These are phyloP conservation scores for Mustela nigripes DNA, from an alignment of 2,113 vertebrate species.

Conservation along the genomic window DNA sequence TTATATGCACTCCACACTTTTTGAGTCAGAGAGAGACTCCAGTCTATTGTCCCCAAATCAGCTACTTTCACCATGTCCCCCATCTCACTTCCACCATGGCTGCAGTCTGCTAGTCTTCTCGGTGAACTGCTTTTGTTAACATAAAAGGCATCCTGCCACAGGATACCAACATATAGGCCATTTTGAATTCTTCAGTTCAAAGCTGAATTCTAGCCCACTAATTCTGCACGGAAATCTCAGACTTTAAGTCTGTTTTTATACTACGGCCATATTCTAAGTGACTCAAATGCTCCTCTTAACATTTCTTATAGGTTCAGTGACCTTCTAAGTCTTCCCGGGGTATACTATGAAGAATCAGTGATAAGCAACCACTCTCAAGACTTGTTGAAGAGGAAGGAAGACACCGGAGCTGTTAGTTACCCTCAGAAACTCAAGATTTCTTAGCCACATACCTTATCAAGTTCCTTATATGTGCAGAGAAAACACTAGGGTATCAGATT, in stretches of 20 bases:
- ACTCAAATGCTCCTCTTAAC: constrained; percentile 52
- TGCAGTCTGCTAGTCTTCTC: neutral
- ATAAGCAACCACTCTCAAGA: constrained; percentile 42
- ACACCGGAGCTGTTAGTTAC: constrained; percentile 64
- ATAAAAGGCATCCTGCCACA: neutral
- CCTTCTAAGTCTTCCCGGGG: neutral
- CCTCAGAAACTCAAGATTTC: constrained; percentile 69
- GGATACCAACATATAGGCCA: neutral
- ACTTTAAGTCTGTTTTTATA: constrained; percentile 77
- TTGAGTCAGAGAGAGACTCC: constrained; percentile 10
- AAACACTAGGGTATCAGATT: constrained; percentile 80
- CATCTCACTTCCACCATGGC: neutral
- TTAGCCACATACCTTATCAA: constrained; percentile 76
- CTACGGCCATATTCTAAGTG: constrained; percentile 69
- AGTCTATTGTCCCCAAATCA: neutral
- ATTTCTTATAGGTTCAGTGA: constrained; percentile 2
- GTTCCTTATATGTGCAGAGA: constrained; percentile 78
- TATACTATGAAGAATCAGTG: constrained; percentile 41
- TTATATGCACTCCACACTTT: constrained; percentile 60
- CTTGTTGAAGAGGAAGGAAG: constrained; percentile 62
- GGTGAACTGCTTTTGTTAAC: neutral
- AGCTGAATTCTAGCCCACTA: constrained; percentile 51
- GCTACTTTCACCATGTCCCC: neutral
- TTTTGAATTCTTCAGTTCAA: constrained; percentile 43
- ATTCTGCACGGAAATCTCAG: constrained; percentile 62